Base-by-base conservation (phyloP, 1,140 invertebrate genomes). In the Ips typographus region DNA sequence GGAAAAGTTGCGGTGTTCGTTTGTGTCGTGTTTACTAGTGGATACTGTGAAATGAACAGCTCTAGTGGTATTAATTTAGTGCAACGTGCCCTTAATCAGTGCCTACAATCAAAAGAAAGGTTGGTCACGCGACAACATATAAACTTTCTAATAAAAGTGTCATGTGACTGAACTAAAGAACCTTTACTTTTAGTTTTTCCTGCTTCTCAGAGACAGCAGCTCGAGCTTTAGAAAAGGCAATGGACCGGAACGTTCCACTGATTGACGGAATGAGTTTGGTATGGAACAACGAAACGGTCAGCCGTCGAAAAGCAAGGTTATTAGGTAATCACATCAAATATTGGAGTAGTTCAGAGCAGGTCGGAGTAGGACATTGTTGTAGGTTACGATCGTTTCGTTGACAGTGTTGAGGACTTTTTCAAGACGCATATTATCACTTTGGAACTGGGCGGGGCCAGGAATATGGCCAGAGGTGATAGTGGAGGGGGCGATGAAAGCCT, bases 121-220 rank as follows among this genome's bases (percentile, higher is more conserved):
- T 63, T 62, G 7, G 8, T 5, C 3, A 22, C 40, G 6, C 8
- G 2, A 59, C 2, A 22, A 5, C n/a, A 40, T 59, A 2, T n/a
- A 43, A 40, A 5, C 1, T 59, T 59, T 40, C 41, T 6, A 42
- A 7, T 40, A 6, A 56, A 2, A n/a, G 7, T 37, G n/a, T 6
- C 53, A 6, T 2, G 39, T 4, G 40, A 59, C 37, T 40, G 7
- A 59, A 59, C 7, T 40, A 3, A 40, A 59, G 37, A 2, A 59
- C 40, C 6, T 59, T 59, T 58, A 7, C 8, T 65, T 72, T 55
- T 40, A 74, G 71, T 43, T 42, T 69, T 22, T 62, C 70, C 4
- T 80, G 78, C 61, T 61, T 79, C 8, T 72, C 75, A 1, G 73
- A 75, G 22, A 77, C 73, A 71, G 70, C 71, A 0, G 74, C 76